A percentile compares a stretch with the other conserved stretches of the same genome.
Conservation (phyloP, 2,888 invertebrate genomes). For the Phengaris arion region DNA sequence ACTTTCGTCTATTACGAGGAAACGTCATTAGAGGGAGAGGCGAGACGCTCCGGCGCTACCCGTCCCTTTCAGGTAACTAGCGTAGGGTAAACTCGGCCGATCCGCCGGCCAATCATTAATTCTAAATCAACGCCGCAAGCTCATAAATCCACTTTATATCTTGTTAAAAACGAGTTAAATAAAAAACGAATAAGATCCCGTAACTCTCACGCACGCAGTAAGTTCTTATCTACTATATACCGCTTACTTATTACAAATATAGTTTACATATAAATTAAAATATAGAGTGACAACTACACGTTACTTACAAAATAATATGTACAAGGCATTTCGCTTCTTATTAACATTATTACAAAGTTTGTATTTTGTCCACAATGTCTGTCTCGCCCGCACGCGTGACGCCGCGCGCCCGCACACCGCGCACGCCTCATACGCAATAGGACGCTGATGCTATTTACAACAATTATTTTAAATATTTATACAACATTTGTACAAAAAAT, state of each 20-base stretch:
- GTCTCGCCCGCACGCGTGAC: constrained; percentile 24
- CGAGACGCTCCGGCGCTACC: constrained; percentile 24
- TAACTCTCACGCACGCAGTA: constrained; percentile 51
- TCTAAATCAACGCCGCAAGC: constrained; percentile 72
- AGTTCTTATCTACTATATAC: constrained; percentile 55
- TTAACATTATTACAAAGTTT: constrained; percentile 48
- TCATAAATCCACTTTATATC: constrained; percentile 54
- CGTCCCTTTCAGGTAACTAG: constrained; percentile 56
- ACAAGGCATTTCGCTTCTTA: constrained; percentile 71
- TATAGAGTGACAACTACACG: constrained; percentile 76
- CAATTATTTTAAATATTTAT: constrained; percentile 19
- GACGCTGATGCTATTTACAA: background rate
- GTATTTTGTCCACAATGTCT: constrained; percentile 45
- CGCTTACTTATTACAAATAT: constrained; percentile 70
- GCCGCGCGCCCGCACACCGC: background rate
- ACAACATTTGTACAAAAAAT: constrained; percentile 23
- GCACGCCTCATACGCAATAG: background rate
- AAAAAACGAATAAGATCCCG: constrained; percentile 49
- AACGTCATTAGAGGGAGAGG: constrained; percentile 26
- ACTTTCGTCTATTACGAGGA: constrained; percentile 23
- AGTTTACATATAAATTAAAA: constrained; percentile 77
- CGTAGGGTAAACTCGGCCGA: constrained; percentile 46
- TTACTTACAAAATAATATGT: constrained; percentile 71
- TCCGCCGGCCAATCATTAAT: constrained; percentile 39
- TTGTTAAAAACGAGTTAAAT: constrained; percentile 47